A percentile compares a stretch with the other conserved stretches of the same genome.
These are phyloP conservation scores for Tethea ocularis DNA, from an alignment of 2,888 invertebrate species.

Conservation along the genomic window DNA sequence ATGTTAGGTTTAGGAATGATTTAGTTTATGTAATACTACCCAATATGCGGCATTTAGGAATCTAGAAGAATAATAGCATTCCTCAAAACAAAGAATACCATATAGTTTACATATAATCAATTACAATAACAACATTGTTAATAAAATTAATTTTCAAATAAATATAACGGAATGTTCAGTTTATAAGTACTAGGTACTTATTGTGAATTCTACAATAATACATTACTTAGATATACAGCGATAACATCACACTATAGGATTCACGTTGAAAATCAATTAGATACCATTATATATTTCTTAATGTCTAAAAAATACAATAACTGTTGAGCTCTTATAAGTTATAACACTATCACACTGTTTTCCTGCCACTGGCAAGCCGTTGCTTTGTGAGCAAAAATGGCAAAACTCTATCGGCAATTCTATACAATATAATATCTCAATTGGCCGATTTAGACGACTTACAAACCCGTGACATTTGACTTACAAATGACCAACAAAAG, in stretches of 20 bases:
- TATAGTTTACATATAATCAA: constrained; percentile 19
- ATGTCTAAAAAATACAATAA: constrained; percentile 50
- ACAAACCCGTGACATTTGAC: not conserved
- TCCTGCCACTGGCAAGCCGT: constrained; percentile 69
- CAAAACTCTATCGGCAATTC: constrained; percentile 63
- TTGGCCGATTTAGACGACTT: not conserved
- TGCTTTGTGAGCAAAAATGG: constrained; percentile 67
- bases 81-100: constrained; percentile 28
- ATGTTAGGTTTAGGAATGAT: constrained; percentile 18
- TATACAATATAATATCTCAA: constrained; percentile 10
- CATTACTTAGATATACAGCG: constrained; percentile 50
- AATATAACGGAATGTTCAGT: constrained; percentile 65
- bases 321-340: constrained; percentile 71
- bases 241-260: constrained; percentile 56
- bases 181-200: constrained; percentile 51
- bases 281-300: constrained; percentile 60
- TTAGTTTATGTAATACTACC: constrained; percentile 23
- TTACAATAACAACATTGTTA: constrained; percentile 25
- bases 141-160: not conserved
- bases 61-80: not conserved
- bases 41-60: constrained; percentile 38
- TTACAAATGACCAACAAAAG: not conserved
- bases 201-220: constrained; percentile 47
- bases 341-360: constrained; percentile 69
- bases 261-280: constrained; percentile 62